These are phyloP conservation scores for Tuta absoluta DNA, from an alignment of 2,888 invertebrate genomes.

Conservation along the genomic window DNA sequence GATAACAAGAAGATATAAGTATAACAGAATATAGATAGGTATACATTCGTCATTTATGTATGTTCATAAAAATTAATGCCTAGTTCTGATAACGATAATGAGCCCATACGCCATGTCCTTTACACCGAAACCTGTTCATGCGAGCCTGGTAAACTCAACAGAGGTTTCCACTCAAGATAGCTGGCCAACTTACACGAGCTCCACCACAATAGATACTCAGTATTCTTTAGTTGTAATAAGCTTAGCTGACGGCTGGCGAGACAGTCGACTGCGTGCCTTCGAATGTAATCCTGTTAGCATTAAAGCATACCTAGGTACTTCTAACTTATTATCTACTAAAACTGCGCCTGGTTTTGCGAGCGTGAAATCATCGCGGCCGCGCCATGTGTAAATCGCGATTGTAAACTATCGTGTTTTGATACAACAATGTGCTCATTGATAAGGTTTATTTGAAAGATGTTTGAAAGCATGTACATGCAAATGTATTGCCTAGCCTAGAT, in stretches of 20 bases:
- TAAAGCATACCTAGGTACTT: constrained; percentile 42
- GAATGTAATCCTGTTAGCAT: constrained; percentile 65
- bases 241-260: constrained; percentile 36
- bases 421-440: background rate
- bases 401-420: background rate
- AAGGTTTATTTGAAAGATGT: background rate
- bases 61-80: background rate
- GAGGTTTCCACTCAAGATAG: constrained; percentile 6
- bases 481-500: background rate
- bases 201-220: background rate
- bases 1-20: background rate
- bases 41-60: too few species aligned
- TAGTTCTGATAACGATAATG: background rate
- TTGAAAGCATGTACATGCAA: background rate
- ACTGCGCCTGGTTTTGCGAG: constrained; percentile 33
- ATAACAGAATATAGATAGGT: too few species aligned
- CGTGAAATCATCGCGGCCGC: constrained; percentile 26
- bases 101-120: background rate
- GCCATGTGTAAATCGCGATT: constrained; percentile 36
- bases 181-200: background rate
- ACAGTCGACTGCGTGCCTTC: constrained; percentile 42
- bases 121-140: constrained; percentile 1
- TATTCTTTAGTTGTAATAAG: constrained; percentile 32
- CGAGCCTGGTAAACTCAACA: background rate
- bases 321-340: constrained; percentile 55